Evolutionary conservation across 2,113 vertebrate species (phyloP).

Genomic region (Plestiodon gilberti): DNA sequence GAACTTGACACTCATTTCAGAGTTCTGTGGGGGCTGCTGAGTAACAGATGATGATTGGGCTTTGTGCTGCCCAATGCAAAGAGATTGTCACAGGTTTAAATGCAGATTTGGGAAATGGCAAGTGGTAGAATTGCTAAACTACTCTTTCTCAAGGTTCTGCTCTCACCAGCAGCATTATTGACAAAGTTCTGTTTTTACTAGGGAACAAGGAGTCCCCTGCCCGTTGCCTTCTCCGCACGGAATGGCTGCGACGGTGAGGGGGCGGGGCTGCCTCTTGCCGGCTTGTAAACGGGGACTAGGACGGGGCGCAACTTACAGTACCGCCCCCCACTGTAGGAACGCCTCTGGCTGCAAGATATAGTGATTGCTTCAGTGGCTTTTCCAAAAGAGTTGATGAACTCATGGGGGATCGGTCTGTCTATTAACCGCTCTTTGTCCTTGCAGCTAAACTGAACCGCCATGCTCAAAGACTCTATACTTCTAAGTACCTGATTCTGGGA

Average conservation of each 20-base stretch:
- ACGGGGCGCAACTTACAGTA: too few relatives aligned
- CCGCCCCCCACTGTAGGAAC: too few relatives aligned
- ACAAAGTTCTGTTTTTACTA: background rate
- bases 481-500: background rate
- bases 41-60: background rate
- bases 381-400: background rate
- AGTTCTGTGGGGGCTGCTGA: background rate
- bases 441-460: background rate
- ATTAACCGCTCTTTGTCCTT: background rate
- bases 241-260: too few relatives aligned
- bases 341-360: background rate
- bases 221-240: too few relatives aligned
- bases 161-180: background rate
- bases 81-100: background rate
- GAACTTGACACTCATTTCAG: background rate
- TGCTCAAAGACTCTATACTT: background rate
- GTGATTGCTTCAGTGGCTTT: background rate
- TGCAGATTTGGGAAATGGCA: conserved; percentile 10
- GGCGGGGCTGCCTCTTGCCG: too few relatives aligned
- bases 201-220: background rate
- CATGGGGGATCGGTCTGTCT: background rate
- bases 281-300: too few relatives aligned
- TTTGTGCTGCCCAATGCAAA: background rate
- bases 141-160: background rate
- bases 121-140: background rate